Conservation (phyloP, 1,140 invertebrate genomes). For the Drosophila sp. region DNA sequence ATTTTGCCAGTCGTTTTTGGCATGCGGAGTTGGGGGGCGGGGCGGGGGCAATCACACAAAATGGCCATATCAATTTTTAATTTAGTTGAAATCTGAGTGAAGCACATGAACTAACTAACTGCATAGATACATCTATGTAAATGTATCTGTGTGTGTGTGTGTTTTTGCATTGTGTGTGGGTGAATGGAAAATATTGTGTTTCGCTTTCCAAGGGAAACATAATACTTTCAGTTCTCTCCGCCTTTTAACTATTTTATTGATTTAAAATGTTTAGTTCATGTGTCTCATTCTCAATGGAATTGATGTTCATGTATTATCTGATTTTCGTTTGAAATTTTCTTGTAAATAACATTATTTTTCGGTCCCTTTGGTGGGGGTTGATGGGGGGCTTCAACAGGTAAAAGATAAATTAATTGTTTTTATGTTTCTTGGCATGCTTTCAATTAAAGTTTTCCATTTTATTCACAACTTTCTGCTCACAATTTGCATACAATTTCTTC, state of each 20-base stretch:
- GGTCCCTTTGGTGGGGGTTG: slow-evolving; percentile 15
- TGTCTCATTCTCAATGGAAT: slow-evolving; percentile 44
- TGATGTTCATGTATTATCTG: slow-evolving; percentile 79
- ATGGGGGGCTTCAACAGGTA: slow-evolving; percentile 8
- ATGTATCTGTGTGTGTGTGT: not conserved
- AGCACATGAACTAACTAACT: slow-evolving; percentile 48
- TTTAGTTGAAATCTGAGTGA: slow-evolving; percentile 49
- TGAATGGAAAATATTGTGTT: not conserved
- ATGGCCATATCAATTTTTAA: slow-evolving; percentile 41
- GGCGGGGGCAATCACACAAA: slow-evolving; percentile 9
- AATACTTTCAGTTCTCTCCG: not conserved
- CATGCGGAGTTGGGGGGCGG: not conserved
- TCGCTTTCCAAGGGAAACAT: not conserved
- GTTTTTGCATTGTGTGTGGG: not conserved
- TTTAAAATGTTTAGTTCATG: slow-evolving; percentile 43
- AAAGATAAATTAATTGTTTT: slow-evolving; percentile 40
- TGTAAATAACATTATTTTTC: slow-evolving; percentile 68
- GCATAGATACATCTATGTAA: not conserved
- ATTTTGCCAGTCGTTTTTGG: not conserved
- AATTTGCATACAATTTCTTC: not conserved
- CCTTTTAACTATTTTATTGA: not conserved
- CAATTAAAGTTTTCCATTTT: not conserved
- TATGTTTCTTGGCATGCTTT: slow-evolving; percentile 21
- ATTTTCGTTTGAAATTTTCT: slow-evolving; percentile 71
- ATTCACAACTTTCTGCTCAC: not conserved